Evolutionary conservation across 2,888 invertebrate species (phyloP), one percentile per base, ranked within the genome.

Genomic region (Mesopsocus fuscifrons): DNA sequence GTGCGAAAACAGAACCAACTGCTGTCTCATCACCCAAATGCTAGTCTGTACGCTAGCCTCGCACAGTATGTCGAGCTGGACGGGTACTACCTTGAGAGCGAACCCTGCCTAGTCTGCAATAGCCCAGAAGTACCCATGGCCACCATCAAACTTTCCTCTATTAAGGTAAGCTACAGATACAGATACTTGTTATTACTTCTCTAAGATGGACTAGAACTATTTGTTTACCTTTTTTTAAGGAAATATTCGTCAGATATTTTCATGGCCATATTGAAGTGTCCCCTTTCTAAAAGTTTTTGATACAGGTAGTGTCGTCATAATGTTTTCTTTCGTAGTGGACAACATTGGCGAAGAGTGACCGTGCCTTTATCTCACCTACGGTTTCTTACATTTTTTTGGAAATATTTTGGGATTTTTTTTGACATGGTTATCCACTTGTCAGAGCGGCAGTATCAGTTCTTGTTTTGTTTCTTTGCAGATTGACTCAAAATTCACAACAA

Each of bases 401-500:
- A 11, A 11, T 2, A 17, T 38, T 13, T 17, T 17, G 2, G 22
- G 11, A 16, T 43, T 43, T 22, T 5, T 45, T n/a, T 11, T 44
- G 17, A 15, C 13, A 18, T 11, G 2, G 2, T 44, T n/a, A 44
- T 43, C 22, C 3, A 43, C 2, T 4, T 20, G 9, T 1, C 21
- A 4, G 16, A 34, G 30, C 5, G 9, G 11, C 9, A n/a, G n/a
- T 15, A 22, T 15, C 21, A 42, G 16, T n/a, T 35, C 20, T 40
- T 23, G 35, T 44, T 30, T 30, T 34, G 48, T 49, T 48, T 60
- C n/a, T n/a, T n/a, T n/a, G n/a, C n/a, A 72, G 68, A 77, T 82
- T 46, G 97, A 97, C 65, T 91, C 92, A 1, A 91, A 95, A 64
- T 98, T 91, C 62, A 97, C 97, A 3, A 94, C 95, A 2, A 94